A percentile compares a stretch with the other conserved stretches of the same genome.
phyloP scores from a whole-genome alignment of 2,888 invertebrate genomes.

The Epiblema foenella region DNA sequence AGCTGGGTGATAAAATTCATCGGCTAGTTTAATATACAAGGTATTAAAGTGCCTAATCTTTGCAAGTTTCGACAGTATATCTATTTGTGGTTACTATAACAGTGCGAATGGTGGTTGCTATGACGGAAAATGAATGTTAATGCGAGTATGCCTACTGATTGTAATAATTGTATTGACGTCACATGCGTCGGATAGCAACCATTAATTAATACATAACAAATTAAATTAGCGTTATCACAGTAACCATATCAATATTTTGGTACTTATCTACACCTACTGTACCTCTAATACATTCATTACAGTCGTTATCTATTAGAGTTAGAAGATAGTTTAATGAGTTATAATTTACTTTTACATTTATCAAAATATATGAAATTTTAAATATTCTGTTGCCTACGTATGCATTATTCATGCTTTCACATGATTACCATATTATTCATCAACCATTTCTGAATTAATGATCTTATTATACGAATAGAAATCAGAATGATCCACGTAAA shows the following conservation, averaged over 20 bases:
- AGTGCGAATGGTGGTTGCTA: constrained; percentile 14
- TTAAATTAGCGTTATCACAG: neutral
- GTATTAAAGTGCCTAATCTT: constrained; percentile 38
- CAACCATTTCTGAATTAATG: too few species aligned
- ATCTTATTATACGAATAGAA: too few species aligned
- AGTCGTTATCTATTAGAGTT: too few species aligned
- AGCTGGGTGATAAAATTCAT: constrained; percentile 40
- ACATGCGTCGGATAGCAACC: neutral
- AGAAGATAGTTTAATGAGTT: too few species aligned
- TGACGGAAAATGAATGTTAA: constrained; percentile 10
- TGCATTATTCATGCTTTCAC: too few species aligned
- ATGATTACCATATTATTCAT: too few species aligned
- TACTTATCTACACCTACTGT: too few species aligned
- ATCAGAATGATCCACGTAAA: too few species aligned
- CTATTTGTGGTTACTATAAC: constrained; percentile 18
- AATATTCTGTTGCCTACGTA: too few species aligned
- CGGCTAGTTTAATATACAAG: constrained; percentile 15
- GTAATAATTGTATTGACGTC: constrained; percentile 12
- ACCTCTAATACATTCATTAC: neutral
- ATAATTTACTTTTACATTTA: too few species aligned
- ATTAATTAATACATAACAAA: constrained; percentile 2
- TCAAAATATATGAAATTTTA: too few species aligned
- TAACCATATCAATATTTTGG: neutral
- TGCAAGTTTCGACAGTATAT: constrained; percentile 12
- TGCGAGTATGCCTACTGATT: neutral